phyloP scores from a whole-genome alignment of 2,797 vertebrate species.

The Holocentrus rufus region DNA sequence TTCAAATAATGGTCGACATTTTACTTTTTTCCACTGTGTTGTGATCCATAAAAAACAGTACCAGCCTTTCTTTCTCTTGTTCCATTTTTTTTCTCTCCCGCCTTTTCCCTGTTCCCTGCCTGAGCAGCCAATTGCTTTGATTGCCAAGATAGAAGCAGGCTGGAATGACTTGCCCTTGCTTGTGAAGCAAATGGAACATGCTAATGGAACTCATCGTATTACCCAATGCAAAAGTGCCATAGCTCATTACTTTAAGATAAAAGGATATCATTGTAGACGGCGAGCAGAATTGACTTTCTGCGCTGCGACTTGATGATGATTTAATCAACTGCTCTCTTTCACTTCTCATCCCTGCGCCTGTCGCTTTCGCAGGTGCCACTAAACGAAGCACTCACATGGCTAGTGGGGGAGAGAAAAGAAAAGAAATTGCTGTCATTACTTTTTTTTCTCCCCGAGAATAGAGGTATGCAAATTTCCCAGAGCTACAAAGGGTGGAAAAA shows the following conservation, averaged over 20 bases:
- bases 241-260: slow-evolving; percentile 99
- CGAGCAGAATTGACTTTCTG: slow-evolving; percentile 99
- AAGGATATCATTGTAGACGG: slow-evolving; percentile 99
- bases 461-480: slow-evolving; percentile 95
- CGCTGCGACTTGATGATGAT: slow-evolving; percentile 98
- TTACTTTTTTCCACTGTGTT: slow-evolving; percentile 82
- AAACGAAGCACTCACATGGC: slow-evolving; percentile 94
- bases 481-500: slow-evolving; percentile 83
- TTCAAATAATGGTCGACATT: slow-evolving; percentile 89
- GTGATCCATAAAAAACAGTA: slow-evolving; percentile 91
- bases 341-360: slow-evolving; percentile 96
- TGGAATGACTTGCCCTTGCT: slow-evolving; percentile 98
- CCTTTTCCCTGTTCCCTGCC: slow-evolving; percentile 80
- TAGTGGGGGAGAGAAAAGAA: slow-evolving; percentile 81
- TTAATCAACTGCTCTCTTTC: slow-evolving; percentile 99
- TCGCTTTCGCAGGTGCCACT: slow-evolving; percentile 97
- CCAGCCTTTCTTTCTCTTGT: slow-evolving; percentile 71
- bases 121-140: slow-evolving; percentile 97
- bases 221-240: slow-evolving; percentile 99
- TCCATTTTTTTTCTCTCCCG: slow-evolving; percentile 74
- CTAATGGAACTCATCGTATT: slow-evolving; percentile 99
- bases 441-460: slow-evolving; percentile 83
- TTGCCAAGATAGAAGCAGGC: slow-evolving; percentile 93
- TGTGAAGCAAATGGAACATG: slow-evolving; percentile 99
- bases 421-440: slow-evolving; percentile 98